Base-by-base conservation (phyloP, 2,113 vertebrate species). In the Hippocampus zosterae region DNA sequence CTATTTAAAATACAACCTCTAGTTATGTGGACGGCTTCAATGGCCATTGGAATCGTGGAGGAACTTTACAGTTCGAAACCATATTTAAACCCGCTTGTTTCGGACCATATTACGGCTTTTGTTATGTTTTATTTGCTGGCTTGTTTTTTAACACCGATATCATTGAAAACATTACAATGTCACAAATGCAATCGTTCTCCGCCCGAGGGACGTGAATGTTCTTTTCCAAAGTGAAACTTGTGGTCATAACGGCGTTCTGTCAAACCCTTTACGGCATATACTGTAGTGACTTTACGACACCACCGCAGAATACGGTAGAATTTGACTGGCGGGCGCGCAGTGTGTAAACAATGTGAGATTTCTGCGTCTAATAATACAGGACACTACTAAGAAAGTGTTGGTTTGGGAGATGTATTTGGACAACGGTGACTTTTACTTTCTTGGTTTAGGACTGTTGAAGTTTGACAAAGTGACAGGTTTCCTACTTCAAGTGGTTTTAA, bases 261-360 rank as follows among this genome's bases (percentile, higher is more conserved):
- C 5, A 2, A 8, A 3, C 0, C 7, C 2, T 44, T 68, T 67
- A 53, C 65, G 29, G 1, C 27, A 52, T 16, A 29, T 8, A 29
- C 40, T 3, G 29, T 33, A 33, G 3, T 33, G 29, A 9, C 41
- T 86, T 90, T 87, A 77, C 88, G 89, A 85, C 86, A 89, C 29
- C 68, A 29, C 81, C 67, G 48, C 69, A 10, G 27, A 15, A 52
- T 78, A 81, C 88, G 86, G 80, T 83, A 87, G 29, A 69, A 27
- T 74, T 66, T 73, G 80, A 78, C 73, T 60, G 33, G 25, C 78
- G 52, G 73, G 89, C 90, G 92, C 87, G 84, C 70, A 74, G 76
- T 87, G 91, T 89, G 84, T 90, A 92, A 91, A 88, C 75, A 86
- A 23, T 48, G 41, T 57, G 42, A 29, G 37, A 16, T 6, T n/a